Conservation (phyloP, 92 coral and sea anemone genomes). For the Epizoanthus rinbou region DNA sequence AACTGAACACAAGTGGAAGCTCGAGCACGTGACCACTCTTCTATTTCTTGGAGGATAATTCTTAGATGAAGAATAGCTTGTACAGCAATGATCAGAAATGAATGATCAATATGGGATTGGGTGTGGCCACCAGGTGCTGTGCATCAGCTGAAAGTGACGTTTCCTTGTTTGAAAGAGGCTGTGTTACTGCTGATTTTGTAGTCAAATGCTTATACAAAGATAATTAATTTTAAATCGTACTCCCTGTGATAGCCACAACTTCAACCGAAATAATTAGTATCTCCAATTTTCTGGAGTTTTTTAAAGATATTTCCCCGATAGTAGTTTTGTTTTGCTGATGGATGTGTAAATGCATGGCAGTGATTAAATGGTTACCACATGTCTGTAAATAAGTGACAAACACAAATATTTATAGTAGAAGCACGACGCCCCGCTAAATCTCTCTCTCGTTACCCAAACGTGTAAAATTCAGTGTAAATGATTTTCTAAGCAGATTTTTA, state of each 20-base stretch:
- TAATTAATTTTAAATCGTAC: slow-evolving; percentile 10
- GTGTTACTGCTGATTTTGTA: not conserved
- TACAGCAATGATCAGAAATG: not conserved
- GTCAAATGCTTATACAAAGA: slow-evolving; percentile 5
- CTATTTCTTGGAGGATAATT: not conserved
- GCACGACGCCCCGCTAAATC: not conserved
- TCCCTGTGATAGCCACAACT: not conserved
- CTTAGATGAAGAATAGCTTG: not conserved
- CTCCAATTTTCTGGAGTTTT: slow-evolving; percentile 9
- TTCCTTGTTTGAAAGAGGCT: not conserved
- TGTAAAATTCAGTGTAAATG: slow-evolving; percentile 48
- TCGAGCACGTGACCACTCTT: slow-evolving; percentile 25
- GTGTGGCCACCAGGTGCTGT: not conserved
- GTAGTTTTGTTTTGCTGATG: slow-evolving; percentile 7
- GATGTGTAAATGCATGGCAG: not conserved
- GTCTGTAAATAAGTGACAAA: slow-evolving; percentile 38
- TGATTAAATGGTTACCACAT: slow-evolving; percentile 9
- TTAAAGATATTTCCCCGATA: not conserved
- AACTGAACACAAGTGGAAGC: slow-evolving; percentile 55
- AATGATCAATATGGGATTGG: not conserved
- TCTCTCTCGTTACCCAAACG: slow-evolving; percentile 13
- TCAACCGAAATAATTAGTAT: not conserved
- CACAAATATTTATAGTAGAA: slow-evolving; percentile 42
- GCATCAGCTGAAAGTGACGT: not conserved
- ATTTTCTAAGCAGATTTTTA: slow-evolving; percentile 44